Evolutionary conservation across 2,888 invertebrate genomes (phyloP).

Genomic region (Carabus problematicus): DNA sequence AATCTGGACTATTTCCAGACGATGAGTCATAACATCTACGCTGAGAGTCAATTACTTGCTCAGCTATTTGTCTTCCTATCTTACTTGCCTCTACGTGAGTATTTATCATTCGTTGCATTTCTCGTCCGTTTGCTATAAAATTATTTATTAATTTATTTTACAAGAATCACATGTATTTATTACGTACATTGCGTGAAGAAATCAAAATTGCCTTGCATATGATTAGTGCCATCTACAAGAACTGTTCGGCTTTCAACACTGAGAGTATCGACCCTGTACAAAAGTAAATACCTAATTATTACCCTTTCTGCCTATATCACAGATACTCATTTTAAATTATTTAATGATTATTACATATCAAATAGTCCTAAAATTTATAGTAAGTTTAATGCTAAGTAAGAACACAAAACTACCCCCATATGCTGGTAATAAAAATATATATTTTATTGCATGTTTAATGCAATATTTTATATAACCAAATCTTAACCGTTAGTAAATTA

Average conservation of each 20-base stretch:
- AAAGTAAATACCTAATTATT: constrained; percentile 27
- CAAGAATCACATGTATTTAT: not conserved
- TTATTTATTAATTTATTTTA: constrained; percentile 1
- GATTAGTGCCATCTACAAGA: constrained; percentile 57
- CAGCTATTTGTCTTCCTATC: constrained; percentile 84
- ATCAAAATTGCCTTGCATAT: constrained; percentile 62
- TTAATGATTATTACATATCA: no score
- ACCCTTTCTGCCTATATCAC: not conserved
- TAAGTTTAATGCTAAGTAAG: no score
- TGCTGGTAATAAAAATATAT: no score
- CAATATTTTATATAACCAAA: no score
- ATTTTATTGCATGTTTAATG: no score
- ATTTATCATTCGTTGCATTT: constrained; percentile 74
- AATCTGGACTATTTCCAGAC: constrained; percentile 60
- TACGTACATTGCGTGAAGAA: constrained; percentile 64
- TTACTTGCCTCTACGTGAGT: constrained; percentile 83
- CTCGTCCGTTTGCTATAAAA: constrained; percentile 62
- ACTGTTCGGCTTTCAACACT: constrained; percentile 61
- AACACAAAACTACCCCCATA: no score
- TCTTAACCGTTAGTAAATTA: no score
- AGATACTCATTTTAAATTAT: no score
- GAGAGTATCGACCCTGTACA: constrained; percentile 60
- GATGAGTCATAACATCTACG: constrained; percentile 64
- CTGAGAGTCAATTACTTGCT: constrained; percentile 72
- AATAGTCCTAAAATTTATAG: no score